Conservation (phyloP, 1,140 invertebrate species). For the Drosophila pallidifrons region DNA sequence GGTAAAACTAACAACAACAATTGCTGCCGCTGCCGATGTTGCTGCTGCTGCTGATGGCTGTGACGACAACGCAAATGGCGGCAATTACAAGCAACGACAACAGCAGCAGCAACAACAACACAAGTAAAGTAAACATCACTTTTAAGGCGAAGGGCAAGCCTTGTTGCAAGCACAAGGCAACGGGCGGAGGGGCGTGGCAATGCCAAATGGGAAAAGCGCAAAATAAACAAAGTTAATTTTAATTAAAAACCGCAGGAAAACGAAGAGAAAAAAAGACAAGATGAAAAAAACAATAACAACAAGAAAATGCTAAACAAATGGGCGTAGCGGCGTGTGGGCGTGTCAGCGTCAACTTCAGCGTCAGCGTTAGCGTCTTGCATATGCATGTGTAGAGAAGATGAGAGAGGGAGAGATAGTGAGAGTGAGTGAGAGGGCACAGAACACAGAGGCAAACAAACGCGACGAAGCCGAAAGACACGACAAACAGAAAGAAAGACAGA, state of each 20-base stretch:
- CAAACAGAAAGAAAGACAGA: constrained; percentile 17
- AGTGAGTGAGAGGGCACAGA: not conserved
- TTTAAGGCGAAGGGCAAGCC: constrained; percentile 51
- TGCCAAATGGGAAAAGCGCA: constrained; percentile 67
- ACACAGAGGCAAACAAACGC: constrained; percentile 31
- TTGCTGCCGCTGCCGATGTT: not conserved
- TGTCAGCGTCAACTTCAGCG: constrained; percentile 23
- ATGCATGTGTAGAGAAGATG: constrained; percentile 41
- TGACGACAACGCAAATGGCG: constrained; percentile 74
- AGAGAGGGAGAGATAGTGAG: not conserved
- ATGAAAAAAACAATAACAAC: constrained; percentile 27
- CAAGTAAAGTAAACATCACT: constrained; percentile 72
- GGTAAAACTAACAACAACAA: constrained; percentile 72
- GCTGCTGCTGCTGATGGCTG: constrained; percentile 16
- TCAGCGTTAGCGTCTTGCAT: constrained; percentile 49
- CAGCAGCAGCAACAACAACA: constrained; percentile 37
- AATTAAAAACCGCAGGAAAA: constrained; percentile 82
- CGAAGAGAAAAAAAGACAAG: constrained; percentile 39
- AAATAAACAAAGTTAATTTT: constrained; percentile 84
- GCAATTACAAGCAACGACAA: constrained; percentile 74
- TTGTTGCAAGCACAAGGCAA: constrained; percentile 16
- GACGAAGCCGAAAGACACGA: constrained; percentile 30
- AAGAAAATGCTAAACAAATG: constrained; percentile 75
- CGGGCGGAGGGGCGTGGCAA: not conserved
- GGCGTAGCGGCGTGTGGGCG: constrained; percentile 53